phyloP scores from a whole-genome alignment of 2,113 vertebrate genomes.

The Pachyramphus minor region DNA sequence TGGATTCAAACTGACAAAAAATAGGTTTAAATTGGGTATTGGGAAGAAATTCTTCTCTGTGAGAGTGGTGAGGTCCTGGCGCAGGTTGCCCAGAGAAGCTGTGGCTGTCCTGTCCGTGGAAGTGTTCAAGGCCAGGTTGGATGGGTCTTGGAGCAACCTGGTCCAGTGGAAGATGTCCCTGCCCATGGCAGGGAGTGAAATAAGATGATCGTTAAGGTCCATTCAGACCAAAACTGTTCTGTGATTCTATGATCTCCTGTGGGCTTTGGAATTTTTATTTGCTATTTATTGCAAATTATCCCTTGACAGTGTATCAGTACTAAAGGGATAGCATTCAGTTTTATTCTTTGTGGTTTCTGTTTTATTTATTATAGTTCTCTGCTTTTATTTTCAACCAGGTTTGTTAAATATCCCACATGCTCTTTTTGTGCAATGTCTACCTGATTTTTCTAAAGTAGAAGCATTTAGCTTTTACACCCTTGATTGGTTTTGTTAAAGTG shows the following conservation, averaged over 20 bases:
- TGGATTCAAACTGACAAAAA: neutral
- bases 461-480: neutral
- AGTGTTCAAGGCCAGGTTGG: neutral
- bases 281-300: neutral
- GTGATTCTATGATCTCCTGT: neutral
- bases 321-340: neutral
- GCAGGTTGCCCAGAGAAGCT: neutral
- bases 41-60: neutral
- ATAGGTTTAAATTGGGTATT: neutral
- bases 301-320: neutral
- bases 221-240: neutral
- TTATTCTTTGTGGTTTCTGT: neutral
- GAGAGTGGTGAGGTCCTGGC: neutral
- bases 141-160: fast-evolving
- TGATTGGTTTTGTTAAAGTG: neutral
- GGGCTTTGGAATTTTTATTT: neutral
- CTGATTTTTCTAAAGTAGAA: neutral
- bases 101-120: neutral
- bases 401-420: neutral
- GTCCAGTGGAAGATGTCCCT: neutral
- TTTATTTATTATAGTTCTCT: neutral
- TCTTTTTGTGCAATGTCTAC: neutral
- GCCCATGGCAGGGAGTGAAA: neutral
- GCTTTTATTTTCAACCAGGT: neutral
- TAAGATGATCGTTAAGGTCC: neutral